Evolutionary conservation across 2,113 vertebrate genomes (phyloP).

Genomic region (Hippoglossus stenolepis): DNA sequence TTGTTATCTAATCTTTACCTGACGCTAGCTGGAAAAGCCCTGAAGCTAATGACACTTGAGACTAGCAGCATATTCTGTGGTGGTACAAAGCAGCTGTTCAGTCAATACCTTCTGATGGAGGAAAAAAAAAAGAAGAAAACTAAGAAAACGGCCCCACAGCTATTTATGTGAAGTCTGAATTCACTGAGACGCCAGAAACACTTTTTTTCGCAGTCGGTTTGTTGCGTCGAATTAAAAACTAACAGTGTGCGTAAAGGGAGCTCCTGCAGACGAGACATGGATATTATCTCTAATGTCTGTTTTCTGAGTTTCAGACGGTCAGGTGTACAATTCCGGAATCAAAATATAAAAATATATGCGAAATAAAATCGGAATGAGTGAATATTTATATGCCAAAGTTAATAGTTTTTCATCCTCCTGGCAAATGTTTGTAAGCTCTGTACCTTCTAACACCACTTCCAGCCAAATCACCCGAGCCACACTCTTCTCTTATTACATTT

Average conservation of each 20-base stretch:
- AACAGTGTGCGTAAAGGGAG: slow-evolving; percentile 60
- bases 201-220: slow-evolving; percentile 64
- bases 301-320: neutral
- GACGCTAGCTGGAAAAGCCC: slow-evolving; percentile 80
- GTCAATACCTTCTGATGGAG: slow-evolving; percentile 73
- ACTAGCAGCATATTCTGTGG: slow-evolving; percentile 79
- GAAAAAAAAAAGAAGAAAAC: slow-evolving; percentile 14
- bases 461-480: neutral
- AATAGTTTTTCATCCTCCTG: neutral
- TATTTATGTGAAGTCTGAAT: slow-evolving; percentile 70
- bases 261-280: slow-evolving; percentile 44
- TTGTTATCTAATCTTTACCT: slow-evolving; percentile 87
- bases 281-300: slow-evolving; percentile 6
- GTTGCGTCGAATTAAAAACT: slow-evolving; percentile 72
- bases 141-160: slow-evolving; percentile 58
- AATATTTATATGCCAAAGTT: neutral
- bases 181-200: slow-evolving; percentile 65
- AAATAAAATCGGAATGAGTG: neutral
- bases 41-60: slow-evolving; percentile 84
- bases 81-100: slow-evolving; percentile 79
- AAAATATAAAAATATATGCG: too few relatives aligned
- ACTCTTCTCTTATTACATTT: slow-evolving; percentile 42
- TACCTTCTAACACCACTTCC: neutral
- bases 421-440: neutral
- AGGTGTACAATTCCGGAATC: neutral